phyloP scores from a whole-genome alignment of 2,888 invertebrate genomes.

The Crioceris asparagi region DNA sequence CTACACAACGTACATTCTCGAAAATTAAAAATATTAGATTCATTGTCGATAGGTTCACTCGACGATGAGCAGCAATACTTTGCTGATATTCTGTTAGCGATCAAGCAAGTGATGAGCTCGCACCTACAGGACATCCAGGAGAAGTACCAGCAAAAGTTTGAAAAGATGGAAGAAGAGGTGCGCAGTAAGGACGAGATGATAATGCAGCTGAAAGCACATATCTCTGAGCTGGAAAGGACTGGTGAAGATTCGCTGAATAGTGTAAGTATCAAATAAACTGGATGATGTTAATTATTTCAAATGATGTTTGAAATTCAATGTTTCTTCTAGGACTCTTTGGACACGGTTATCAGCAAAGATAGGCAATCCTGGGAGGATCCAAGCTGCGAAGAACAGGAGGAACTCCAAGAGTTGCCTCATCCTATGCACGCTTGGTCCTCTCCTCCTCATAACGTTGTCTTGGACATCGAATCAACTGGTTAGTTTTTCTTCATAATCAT shows the following conservation, averaged over 20 bases:
- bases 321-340: slow-evolving; percentile 31
- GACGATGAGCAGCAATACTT: slow-evolving; percentile 70
- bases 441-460: slow-evolving; percentile 22
- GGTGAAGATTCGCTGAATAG: slow-evolving; percentile 33
- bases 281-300: not conserved
- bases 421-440: slow-evolving; percentile 28
- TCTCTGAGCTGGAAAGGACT: slow-evolving; percentile 51
- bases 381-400: slow-evolving; percentile 60
- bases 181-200: slow-evolving; percentile 71
- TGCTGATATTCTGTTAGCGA: slow-evolving; percentile 63
- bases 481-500: no score
- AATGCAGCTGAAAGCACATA: slow-evolving; percentile 60
- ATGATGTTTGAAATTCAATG: not conserved
- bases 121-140: slow-evolving; percentile 61
- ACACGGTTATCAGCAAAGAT: slow-evolving; percentile 35
- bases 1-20: not conserved
- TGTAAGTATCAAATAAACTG: slow-evolving; percentile 8
- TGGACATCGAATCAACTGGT: slow-evolving; percentile 33
- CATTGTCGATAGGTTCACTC: slow-evolving; percentile 52
- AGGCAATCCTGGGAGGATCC: slow-evolving; percentile 58
- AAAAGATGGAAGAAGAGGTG: slow-evolving; percentile 71
- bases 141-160: slow-evolving; percentile 62
- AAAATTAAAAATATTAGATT: slow-evolving; percentile 1
- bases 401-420: slow-evolving; percentile 52
- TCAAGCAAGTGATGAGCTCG: slow-evolving; percentile 70